Base-by-base conservation (phyloP, 2,797 vertebrate genomes). In the Lemur catta region DNA sequence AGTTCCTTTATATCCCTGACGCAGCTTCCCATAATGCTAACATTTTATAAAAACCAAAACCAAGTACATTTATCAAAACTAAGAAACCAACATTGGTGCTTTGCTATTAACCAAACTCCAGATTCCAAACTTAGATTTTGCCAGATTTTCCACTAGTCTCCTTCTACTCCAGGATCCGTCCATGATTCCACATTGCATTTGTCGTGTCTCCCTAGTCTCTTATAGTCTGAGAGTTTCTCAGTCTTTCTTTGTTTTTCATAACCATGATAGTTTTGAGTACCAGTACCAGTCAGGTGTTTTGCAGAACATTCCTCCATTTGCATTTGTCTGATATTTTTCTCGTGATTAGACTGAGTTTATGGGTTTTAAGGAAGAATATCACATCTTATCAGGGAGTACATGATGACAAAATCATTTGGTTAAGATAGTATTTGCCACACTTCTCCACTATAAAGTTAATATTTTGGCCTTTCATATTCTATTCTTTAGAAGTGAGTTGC, bases 271-370 rank as follows among this genome's bases (percentile, higher is more conserved):
- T 78, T 96, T 89, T 92, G 46, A 89, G 61, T 89, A 59, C 4
- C 72, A 59, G 13, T 86, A n/a, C 9, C 59, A 57, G 80, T 48
- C 12, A 67, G 26, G 10, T 91, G 30, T 87, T 84, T 52, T 80
- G 65, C 65, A 89, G 72, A 78, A 67, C 69, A 26, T 22, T 33
- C 43, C 61, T 76, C 38, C 65, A 2, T 61, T 86, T 89, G 12
- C 63, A 11, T 76, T 92, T 74, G n/a, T 65, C 48, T 91, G 26
- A 12, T 63, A 50, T 75, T 92, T 93, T 79, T n/a, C 91, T 95
- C 78, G 26, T 82, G 55, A 81, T 61, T 79, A 86, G 15, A 82
- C 10, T 20, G 15, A 59, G 17, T 57, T 79, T 55, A 28, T 30
- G 33, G 15, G 33, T 87, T 74, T 97, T 90, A 84, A 89, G 65